Evolutionary conservation across 2,888 invertebrate species (phyloP).

Genomic region (Hirudinaria manillensis): DNA sequence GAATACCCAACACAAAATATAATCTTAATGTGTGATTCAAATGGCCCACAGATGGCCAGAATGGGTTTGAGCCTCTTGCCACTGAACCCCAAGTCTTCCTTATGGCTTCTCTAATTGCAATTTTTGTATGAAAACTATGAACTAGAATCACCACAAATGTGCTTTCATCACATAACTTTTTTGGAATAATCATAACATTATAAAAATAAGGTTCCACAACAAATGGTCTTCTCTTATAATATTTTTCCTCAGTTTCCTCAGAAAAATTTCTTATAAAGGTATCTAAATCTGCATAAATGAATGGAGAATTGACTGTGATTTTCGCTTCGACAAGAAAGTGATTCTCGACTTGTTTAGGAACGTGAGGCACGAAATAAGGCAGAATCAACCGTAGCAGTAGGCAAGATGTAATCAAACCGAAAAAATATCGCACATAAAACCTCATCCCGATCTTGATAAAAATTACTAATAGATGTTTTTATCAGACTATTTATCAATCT

Average conservation of each 20-base stretch:
- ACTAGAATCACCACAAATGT: conserved; percentile 38
- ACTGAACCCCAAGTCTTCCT: conserved; percentile 46
- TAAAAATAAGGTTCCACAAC: conserved; percentile 32
- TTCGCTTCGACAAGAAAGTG: too few species aligned
- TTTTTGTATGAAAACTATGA: conserved; percentile 62
- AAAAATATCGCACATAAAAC: too few species aligned
- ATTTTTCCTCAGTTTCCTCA: conserved; percentile 31
- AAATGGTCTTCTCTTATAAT: conserved; percentile 12
- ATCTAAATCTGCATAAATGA: too few species aligned
- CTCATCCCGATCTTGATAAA: too few species aligned
- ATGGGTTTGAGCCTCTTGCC: neutral
- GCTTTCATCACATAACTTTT: conserved; percentile 27
- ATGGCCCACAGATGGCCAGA: conserved; percentile 33
- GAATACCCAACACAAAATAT: conserved; percentile 38
- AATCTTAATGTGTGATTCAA: conserved; percentile 31
- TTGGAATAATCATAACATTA: conserved; percentile 27
- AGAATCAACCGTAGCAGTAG: too few species aligned
- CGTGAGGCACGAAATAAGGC: too few species aligned
- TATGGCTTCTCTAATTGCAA: conserved; percentile 42
- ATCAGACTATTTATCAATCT: too few species aligned
- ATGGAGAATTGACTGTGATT: too few species aligned
- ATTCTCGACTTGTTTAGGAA: too few species aligned
- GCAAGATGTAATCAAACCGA: too few species aligned
- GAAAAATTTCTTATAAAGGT: conserved; percentile 11
- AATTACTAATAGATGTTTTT: too few species aligned